Conservation (phyloP, 1,140 invertebrate species). For the Drosophila tristis region DNA sequence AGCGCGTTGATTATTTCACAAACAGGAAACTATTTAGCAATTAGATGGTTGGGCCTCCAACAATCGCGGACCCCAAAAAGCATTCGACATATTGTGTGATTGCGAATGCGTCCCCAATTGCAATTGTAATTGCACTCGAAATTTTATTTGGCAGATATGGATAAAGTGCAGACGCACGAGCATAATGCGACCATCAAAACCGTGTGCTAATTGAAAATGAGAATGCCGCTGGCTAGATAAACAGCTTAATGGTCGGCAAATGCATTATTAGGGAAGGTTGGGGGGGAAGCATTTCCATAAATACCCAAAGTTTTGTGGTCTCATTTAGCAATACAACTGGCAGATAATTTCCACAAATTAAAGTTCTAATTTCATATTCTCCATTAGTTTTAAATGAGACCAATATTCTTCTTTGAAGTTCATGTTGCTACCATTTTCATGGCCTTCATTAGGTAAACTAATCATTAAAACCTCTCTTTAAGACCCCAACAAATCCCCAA, state of each 20-base stretch:
- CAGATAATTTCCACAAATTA: no score
- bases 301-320: neutral
- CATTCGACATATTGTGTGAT: constrained; percentile 11
- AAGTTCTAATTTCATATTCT: no score
- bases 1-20: constrained; percentile 58
- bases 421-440: no score
- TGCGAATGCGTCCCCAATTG: constrained; percentile 42
- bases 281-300: neutral
- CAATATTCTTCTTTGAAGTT: no score
- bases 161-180: constrained; percentile 3
- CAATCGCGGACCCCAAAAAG: neutral
- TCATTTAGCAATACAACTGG: neutral
- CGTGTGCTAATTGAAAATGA: constrained; percentile 46
- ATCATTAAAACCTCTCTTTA: constrained; percentile 37
- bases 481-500: constrained; percentile 11
- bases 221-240: constrained; percentile 13
- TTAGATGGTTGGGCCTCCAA: constrained; percentile 28
- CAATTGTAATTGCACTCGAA: constrained; percentile 33
- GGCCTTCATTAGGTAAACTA: neutral
- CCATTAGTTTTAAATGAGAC: no score
- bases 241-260: neutral
- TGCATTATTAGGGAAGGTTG: neutral
- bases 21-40: constrained; percentile 61
- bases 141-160: constrained; percentile 33
- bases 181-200: constrained; percentile 44